These are phyloP conservation scores for Scomber colias DNA, from an alignment of 2,113 vertebrate genomes.

Conservation along the genomic window DNA sequence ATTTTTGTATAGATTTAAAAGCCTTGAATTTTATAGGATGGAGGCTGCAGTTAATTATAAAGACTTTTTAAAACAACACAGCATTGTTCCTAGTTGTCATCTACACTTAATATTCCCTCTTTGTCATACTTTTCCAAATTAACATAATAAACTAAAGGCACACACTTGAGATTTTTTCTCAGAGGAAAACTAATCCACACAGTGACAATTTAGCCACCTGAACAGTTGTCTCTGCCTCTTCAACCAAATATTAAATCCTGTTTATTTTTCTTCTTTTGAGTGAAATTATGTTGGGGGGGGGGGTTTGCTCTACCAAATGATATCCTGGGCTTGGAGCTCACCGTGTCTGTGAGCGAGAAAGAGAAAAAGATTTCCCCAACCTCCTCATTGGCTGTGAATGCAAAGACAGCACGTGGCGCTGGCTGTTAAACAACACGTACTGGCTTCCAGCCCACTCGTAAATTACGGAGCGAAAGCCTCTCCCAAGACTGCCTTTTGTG, in stretches of 20 bases:
- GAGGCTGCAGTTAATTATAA: conserved; percentile 29
- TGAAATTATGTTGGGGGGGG: conserved; percentile 16
- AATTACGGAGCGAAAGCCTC: conserved; percentile 57
- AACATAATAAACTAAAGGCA: conserved; percentile 37
- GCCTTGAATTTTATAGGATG: background rate
- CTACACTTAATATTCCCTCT: conserved; percentile 40
- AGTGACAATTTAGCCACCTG: conserved; percentile 29
- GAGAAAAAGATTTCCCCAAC: conserved; percentile 67
- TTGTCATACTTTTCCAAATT: conserved; percentile 44
- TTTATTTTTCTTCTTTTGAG: conserved; percentile 35
- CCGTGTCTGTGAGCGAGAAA: conserved; percentile 17
- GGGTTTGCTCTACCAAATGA: conserved; percentile 29
- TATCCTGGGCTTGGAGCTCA: conserved; percentile 14
- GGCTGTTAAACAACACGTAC: conserved; percentile 64
- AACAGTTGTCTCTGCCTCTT: conserved; percentile 23
- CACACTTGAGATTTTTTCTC: conserved; percentile 11
- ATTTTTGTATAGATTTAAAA: conserved; percentile 12
- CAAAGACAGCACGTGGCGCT: conserved; percentile 54
- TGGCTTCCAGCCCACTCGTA: conserved; percentile 66
- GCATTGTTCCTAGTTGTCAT: conserved; percentile 32
- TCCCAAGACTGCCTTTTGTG: conserved; percentile 58
- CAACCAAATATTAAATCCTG: conserved; percentile 35
- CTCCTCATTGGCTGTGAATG: conserved; percentile 61
- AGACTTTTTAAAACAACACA: conserved; percentile 31
- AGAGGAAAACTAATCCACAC: conserved; percentile 23